These are phyloP conservation scores for Enteromius viviparus DNA, from an alignment of 2,797 vertebrate genomes.

Conservation along the genomic window DNA sequence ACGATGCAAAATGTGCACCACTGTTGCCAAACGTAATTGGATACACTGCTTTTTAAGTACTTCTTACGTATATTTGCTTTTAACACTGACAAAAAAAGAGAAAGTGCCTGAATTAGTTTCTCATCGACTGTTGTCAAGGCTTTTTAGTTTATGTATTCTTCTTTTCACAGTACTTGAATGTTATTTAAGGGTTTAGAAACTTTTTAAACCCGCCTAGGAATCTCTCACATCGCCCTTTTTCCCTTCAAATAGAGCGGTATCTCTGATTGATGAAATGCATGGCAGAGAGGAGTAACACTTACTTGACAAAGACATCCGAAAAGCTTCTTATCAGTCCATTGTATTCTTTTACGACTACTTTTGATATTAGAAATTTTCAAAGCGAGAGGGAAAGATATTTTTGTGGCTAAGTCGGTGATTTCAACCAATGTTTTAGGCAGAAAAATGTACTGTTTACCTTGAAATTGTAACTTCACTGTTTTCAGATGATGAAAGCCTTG, in stretches of 20 bases:
- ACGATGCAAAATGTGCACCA: constrained; percentile 71
- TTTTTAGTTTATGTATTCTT: constrained; percentile 69
- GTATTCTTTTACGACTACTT: constrained; percentile 54
- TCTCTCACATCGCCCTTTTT: constrained; percentile 65
- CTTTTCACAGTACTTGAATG: constrained; percentile 97
- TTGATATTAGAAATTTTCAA: constrained; percentile 62
- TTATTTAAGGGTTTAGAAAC: constrained; percentile 83
- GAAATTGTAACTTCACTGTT: constrained; percentile 70
- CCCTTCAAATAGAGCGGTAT: constrained; percentile 25
- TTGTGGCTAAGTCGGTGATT: constrained; percentile 64
- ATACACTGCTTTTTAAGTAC: constrained; percentile 81
- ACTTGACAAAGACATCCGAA: neutral
- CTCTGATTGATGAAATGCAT: constrained; percentile 29
- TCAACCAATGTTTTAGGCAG: constrained; percentile 61
- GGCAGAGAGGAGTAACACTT: constrained; percentile 17
- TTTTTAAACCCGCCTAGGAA: constrained; percentile 85
- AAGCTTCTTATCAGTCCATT: constrained; percentile 48
- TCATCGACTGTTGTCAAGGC: constrained; percentile 87
- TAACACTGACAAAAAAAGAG: constrained; percentile 80
- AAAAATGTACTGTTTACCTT: constrained; percentile 74
- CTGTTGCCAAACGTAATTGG: constrained; percentile 85
- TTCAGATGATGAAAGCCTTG: constrained; percentile 64
- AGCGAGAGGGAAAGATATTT: constrained; percentile 57
- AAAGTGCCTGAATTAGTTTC: constrained; percentile 99
- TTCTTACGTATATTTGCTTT: constrained; percentile 56